A percentile compares a stretch with the other conserved stretches of the same genome.
phyloP scores from a whole-genome alignment of 1,140 invertebrate species.

The Trachymyrmex cornetzi region DNA sequence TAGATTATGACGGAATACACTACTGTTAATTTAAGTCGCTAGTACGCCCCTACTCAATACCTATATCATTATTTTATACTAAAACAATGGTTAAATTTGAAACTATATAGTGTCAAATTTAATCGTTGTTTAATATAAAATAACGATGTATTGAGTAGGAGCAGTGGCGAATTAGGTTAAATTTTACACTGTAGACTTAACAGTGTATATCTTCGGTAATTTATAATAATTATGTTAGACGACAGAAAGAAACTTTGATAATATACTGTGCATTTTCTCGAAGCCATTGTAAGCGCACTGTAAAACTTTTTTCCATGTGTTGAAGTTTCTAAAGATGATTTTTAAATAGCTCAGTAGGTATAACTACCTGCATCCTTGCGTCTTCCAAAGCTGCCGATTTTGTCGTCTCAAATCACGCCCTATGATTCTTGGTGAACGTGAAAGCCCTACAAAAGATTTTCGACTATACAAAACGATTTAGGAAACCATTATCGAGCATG shows the following conservation, averaged over 20 bases:
- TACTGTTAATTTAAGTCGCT: too few relatives aligned
- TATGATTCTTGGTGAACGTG: constrained; percentile 14
- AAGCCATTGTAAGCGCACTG: background rate
- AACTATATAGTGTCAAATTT: too few relatives aligned
- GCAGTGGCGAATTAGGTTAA: too few relatives aligned
- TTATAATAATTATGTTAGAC: background rate
- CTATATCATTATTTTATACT: too few relatives aligned
- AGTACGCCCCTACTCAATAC: too few relatives aligned
- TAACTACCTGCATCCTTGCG: constrained; percentile 22
- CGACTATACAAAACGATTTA: constrained; percentile 72
- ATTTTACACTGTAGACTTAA: too few relatives aligned
- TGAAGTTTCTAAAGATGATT: constrained; percentile 6
- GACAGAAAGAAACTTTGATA: background rate
- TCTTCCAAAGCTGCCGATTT: constrained; percentile 16
- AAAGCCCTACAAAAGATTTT: constrained; percentile 13
- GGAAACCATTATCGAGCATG: constrained; percentile 68
- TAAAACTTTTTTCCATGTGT: constrained; percentile 7
- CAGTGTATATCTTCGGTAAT: background rate
- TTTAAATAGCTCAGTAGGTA: background rate
- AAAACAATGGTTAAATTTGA: too few relatives aligned
- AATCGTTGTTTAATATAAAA: too few relatives aligned
- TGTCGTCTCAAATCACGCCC: constrained; percentile 35
- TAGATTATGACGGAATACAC: too few relatives aligned
- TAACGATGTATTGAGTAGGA: too few relatives aligned
- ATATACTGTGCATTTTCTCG: background rate